Evolutionary conservation across 2,113 vertebrate genomes (phyloP), one percentile per base, ranked within the genome.

Genomic region (Ammodytes marinus): DNA sequence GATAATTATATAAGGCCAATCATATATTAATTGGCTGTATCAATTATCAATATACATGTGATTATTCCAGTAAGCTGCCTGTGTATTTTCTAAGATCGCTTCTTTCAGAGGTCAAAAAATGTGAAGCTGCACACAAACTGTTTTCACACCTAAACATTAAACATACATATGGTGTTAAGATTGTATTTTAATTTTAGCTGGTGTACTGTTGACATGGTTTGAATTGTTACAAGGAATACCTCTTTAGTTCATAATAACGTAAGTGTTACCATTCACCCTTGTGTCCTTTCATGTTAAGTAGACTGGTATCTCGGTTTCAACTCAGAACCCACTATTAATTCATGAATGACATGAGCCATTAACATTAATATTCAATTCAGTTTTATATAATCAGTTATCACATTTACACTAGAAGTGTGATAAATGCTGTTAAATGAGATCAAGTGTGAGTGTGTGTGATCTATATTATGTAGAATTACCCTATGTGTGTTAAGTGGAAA

Each of bases 291-390:
- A 14, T 68, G 54, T 68, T 35, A 59, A 40, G 17, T 43, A 17
- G 45, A 50, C 35, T 35, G 0, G 0, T 19, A 49, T 66, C 61
- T 13, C 9, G 39, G 55, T 17, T 17, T 68, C 14, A 46, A 45
- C 10, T 14, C 43, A 1, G 9, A 1, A 5, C 49, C 43, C n/a
- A 42, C 60, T 7, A 42, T 35, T 72, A 43, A 59, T 60, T 73
- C 19, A 53, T 60, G 39, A 60, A 60, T 45, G 19, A 15, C 69
- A 63, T 35, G 13, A 43, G 0, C 45, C 53, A 67, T 45, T 50
- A 67, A 37, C 39, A 67, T 74, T 74, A 61, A 74, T 40, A 68
- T 74, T 68, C 7, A 58, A 19, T 59, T 7, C 8, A 6, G 46
- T 27, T 52, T 49, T 58, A 39, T 11, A 49, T 53, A 46, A 69